These are phyloP conservation scores for Otocyon megalotis DNA, from an alignment of 2,113 vertebrate species.

Conservation along the genomic window DNA sequence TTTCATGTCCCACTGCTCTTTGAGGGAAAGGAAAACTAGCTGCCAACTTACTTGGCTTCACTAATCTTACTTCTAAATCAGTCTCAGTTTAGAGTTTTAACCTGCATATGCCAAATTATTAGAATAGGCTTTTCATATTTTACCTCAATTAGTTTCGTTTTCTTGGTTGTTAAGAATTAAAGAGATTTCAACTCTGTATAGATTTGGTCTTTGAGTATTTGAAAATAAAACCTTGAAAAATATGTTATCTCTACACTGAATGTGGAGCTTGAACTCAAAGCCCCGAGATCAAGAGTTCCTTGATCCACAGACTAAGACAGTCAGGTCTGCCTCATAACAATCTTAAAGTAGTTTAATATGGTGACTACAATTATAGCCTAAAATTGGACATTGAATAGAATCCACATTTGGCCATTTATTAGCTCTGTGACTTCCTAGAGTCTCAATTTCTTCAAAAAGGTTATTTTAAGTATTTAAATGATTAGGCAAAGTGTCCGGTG, in stretches of 20 bases:
- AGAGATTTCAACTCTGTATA: background rate
- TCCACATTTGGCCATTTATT: background rate
- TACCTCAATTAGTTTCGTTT: background rate
- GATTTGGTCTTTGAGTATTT: background rate
- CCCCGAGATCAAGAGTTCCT: background rate
- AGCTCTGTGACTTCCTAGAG: background rate
- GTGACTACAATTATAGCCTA: background rate
- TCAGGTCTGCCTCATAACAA: background rate
- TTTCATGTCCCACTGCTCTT: background rate
- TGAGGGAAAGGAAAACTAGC: background rate
- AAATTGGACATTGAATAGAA: constrained; percentile 26
- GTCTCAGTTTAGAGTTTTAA: background rate
- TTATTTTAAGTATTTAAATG: background rate
- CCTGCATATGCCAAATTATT: background rate
- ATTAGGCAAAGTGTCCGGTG: background rate
- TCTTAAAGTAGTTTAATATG: background rate
- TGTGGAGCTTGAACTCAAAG: background rate
- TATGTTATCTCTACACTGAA: background rate
- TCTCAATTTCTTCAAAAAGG: background rate
- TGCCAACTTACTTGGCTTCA: background rate
- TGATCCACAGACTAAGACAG: background rate
- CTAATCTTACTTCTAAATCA: background rate
- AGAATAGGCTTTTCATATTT: background rate
- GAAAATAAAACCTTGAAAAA: too few relatives aligned
- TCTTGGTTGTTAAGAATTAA: background rate